These are phyloP conservation scores for Scomberomorus guttatus DNA, from an alignment of 2,797 vertebrate genomes.

Conservation along the genomic window DNA sequence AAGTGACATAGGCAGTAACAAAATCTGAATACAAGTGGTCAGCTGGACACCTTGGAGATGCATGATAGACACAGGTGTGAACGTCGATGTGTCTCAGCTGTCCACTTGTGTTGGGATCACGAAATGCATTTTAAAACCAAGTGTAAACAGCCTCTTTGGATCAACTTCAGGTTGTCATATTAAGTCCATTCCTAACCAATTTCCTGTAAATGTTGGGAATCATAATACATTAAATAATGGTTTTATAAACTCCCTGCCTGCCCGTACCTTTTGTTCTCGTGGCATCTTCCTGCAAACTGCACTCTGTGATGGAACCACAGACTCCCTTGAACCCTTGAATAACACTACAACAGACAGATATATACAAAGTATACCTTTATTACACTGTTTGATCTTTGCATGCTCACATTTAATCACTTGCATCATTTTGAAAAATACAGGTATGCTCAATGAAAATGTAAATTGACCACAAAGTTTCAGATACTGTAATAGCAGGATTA, in stretches of 20 bases:
- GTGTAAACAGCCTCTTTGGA: neutral
- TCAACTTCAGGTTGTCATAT: conserved; percentile 35
- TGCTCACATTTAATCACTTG: conserved; percentile 1
- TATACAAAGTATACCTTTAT: neutral
- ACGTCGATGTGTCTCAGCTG: too few relatives aligned
- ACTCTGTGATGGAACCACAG: neutral
- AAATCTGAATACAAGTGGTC: too few relatives aligned
- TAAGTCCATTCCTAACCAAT: conserved; percentile 29
- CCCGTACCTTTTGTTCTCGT: conserved; percentile 30
- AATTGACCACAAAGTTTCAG: neutral
- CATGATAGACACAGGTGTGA: too few relatives aligned
- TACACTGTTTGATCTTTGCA: neutral
- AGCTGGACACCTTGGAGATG: too few relatives aligned
- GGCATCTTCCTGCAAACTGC: conserved; percentile 2
- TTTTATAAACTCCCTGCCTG: conserved; percentile 33
- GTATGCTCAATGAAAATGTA: neutral
- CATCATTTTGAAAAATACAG: conserved; percentile 9
- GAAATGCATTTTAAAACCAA: too few relatives aligned
- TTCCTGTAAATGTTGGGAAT: conserved; percentile 37
- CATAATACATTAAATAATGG: conserved; percentile 34
- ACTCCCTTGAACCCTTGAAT: neutral
- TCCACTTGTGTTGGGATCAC: too few relatives aligned
- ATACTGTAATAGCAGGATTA: neutral
- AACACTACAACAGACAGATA: neutral
- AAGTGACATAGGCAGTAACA: too few relatives aligned